Evolutionary conservation across 1,140 invertebrate species (phyloP).

Genomic region (Drosophila pseudoobscura): DNA sequence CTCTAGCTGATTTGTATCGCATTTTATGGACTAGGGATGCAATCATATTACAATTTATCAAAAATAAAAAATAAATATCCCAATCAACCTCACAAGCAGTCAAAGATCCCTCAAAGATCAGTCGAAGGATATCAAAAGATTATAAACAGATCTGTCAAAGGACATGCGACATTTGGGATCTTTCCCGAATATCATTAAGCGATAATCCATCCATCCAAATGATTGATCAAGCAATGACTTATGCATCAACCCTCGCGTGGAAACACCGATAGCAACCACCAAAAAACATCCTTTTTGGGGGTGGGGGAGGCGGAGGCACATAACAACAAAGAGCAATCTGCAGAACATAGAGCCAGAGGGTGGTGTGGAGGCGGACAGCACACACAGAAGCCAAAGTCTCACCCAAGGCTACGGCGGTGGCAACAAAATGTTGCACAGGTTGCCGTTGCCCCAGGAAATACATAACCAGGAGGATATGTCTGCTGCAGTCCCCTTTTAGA

Average conservation of each 20-base stretch:
- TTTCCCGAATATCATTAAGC: constrained; percentile 2
- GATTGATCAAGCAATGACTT: constrained; percentile 30
- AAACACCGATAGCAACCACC: constrained; percentile 56
- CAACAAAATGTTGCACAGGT: constrained; percentile 71
- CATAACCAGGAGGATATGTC: constrained; percentile 51
- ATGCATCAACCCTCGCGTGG: constrained; percentile 40
- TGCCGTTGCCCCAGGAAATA: constrained; percentile 45
- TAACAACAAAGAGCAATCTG: constrained; percentile 73
- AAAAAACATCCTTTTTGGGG: constrained; percentile 49
- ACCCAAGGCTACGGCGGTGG: constrained; percentile 23
- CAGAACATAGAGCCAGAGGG: constrained; percentile 42
- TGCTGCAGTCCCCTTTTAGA: neutral
- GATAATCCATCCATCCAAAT: constrained; percentile 41
- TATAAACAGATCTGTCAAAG: too few relatives aligned
- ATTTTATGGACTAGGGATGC: neutral
- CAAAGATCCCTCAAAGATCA: constrained; percentile 10
- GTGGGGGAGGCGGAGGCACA: constrained; percentile 10
- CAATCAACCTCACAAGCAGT: neutral
- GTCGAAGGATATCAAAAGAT: too few relatives aligned
- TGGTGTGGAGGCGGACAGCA: constrained; percentile 36
- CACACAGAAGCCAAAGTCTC: constrained; percentile 65
- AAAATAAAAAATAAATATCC: neutral
- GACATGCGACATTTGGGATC: neutral
- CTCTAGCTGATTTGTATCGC: too few relatives aligned
- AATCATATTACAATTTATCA: neutral